Percentiles rank a stretch among this genome's conserved stretches.
Evolutionary conservation across 1,140 invertebrate genomes (phyloP).

Genomic region (Apis laboriosa): DNA sequence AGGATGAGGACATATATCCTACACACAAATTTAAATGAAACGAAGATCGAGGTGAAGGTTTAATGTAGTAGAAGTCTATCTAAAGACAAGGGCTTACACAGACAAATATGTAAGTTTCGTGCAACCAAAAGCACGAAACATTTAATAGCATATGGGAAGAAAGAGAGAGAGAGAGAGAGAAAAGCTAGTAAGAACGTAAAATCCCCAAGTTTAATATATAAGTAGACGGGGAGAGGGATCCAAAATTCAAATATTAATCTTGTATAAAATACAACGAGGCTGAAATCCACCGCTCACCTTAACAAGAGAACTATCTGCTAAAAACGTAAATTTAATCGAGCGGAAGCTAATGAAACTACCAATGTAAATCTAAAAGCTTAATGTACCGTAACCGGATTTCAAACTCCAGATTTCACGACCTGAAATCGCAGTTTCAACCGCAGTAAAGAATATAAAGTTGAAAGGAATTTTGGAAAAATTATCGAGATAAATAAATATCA

Average conservation of each 20-base stretch:
- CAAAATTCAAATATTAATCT: constrained; percentile 29
- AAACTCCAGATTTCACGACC: background rate
- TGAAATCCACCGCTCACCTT: background rate
- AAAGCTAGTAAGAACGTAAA: background rate
- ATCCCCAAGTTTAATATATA: constrained; percentile 25
- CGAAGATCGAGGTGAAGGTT: background rate
- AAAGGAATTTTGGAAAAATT: background rate
- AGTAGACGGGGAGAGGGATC: background rate
- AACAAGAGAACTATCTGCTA: constrained; percentile 19
- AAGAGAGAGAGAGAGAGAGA: no score
- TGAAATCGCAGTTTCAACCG: background rate
- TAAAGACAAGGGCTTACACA: background rate
- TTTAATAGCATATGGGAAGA: background rate
- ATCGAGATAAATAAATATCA: background rate
- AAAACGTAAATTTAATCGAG: constrained; percentile 32
- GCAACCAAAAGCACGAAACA: constrained; percentile 3
- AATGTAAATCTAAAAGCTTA: constrained; percentile 21
- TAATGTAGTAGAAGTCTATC: constrained; percentile 6
- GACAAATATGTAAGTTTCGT: constrained; percentile 32
- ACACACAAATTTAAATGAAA: constrained; percentile 26
- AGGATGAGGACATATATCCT: background rate
- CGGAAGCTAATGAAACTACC: constrained; percentile 1
- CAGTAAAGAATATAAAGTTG: background rate
- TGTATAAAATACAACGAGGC: background rate
- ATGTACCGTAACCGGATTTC: background rate